Evolutionary conservation across 1,140 invertebrate genomes (phyloP), one percentile per base, ranked within the genome.

Genomic region (Xylocopa sonorina): DNA sequence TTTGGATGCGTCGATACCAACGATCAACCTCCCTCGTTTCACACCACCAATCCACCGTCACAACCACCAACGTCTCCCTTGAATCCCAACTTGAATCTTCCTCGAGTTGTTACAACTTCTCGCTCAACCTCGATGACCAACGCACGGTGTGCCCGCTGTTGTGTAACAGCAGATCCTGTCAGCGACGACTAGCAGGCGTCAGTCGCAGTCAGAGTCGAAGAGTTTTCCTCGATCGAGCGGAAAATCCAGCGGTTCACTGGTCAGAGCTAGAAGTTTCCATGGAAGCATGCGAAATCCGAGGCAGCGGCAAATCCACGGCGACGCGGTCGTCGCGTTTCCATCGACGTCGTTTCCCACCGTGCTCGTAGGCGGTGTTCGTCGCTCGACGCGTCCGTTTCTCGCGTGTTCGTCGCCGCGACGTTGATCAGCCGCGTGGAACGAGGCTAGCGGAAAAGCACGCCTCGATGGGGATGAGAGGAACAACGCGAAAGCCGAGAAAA

Each of bases 401-500:
- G 21, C 41, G 21, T 24, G 34, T 29, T 38, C 21, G 29, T 51
- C 29, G 55, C 6, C 24, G 38, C 16, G n/a, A 51, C 53, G 63
- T 12, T 43, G 7, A 34, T 3, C 34, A 7, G n/a, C 29, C 3
- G n/a, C 16, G 41, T 38, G 12, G n/a, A 9, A 41, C 29, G 48
- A 64, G 24, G 68, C 29, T 18, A 32, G 9, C 21, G 3, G 38
- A 48, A 27, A n/a, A 1, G 18, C n/a, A 46, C 41, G n/a, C 7
- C 46, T 60, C 62, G 53, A 75, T 57, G 60, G 43, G 64, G 43
- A 50, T 57, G 46, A 18, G 51, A 69, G 48, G 46, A 72, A 73
- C 27, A 68, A 38, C 71, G 84, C 66, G 78, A 73, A 86, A 83
- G 84, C 84, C 81, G 86, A 88, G 87, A 88, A 90, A 90, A 88